Conservation (phyloP, 2,888 invertebrate species). For the Ornithoptera priamus region DNA sequence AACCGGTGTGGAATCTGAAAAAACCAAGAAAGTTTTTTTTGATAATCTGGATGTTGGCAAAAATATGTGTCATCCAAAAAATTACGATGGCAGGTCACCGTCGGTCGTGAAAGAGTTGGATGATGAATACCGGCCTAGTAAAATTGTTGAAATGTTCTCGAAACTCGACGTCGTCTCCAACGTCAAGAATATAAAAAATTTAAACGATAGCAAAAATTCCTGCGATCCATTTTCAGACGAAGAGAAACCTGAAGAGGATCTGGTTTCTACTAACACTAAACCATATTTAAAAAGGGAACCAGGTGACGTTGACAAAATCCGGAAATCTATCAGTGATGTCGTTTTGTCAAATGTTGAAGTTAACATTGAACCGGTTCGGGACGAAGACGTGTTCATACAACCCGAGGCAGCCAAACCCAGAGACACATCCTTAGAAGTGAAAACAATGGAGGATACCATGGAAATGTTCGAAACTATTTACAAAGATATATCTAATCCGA, state of each 20-base stretch:
- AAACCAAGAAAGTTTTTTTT: conserved; percentile 42
- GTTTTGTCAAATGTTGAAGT: conserved; percentile 39
- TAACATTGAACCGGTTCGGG: conserved; percentile 20
- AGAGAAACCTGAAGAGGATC: conserved; percentile 30
- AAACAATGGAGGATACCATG: conserved; percentile 50
- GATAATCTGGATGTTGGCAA: conserved; percentile 43
- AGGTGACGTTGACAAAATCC: conserved; percentile 36
- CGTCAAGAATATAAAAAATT: conserved; percentile 40
- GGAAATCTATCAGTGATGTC: conserved; percentile 46
- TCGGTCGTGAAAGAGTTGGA: conserved; percentile 59
- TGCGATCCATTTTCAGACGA: conserved; percentile 60
- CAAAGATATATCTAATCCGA: conserved; percentile 56
- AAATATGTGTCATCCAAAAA: conserved; percentile 32
- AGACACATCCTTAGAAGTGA: conserved; percentile 30
- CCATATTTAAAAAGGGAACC: conserved; percentile 31
- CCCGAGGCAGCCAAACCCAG: conserved; percentile 7
- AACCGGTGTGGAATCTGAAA: conserved; percentile 20
- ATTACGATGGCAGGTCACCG: conserved; percentile 53
- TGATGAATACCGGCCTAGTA: conserved; percentile 50
- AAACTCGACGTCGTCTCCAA: conserved; percentile 44
- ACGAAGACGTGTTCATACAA: conserved; percentile 20
- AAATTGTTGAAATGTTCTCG: conserved; percentile 56
- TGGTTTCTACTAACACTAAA: conserved; percentile 41
- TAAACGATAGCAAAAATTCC: conserved; percentile 52
- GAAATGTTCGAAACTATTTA: conserved; percentile 68